Evolutionary conservation across 2,113 vertebrate genomes (phyloP).

Genomic region (Aythya baeri): DNA sequence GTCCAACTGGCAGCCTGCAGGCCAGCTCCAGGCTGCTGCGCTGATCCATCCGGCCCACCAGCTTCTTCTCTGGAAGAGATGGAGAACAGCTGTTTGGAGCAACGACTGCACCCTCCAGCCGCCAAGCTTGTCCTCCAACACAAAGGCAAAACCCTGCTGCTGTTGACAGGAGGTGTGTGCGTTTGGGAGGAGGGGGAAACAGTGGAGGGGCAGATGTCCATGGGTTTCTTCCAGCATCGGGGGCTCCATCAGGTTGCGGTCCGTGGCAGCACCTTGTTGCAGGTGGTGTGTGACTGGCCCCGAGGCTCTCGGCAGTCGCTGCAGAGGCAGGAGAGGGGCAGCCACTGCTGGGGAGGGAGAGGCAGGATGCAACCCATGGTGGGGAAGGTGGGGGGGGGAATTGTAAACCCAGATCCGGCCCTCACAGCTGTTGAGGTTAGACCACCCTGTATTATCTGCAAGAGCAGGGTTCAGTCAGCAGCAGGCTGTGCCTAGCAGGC

Average conservation of each 20-base stretch:
- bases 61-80: not conserved
- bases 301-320: not conserved
- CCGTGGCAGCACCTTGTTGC: not conserved
- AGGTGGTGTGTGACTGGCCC: not conserved
- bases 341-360: not conserved
- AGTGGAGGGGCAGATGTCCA: not conserved
- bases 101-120: not conserved
- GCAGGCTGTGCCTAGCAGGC: not conserved
- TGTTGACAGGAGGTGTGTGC: not conserved
- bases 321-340: not conserved
- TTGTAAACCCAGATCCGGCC: not conserved
- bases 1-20: not conserved
- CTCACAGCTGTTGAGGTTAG: not conserved
- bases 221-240: accelerated
- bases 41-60: accelerated
- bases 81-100: not conserved
- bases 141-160: not conserved
- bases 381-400: not conserved
- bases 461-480: not conserved
- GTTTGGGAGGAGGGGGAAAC: not conserved
- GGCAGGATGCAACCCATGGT: not conserved
- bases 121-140: not conserved
- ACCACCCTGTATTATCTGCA: not conserved
- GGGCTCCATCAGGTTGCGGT: accelerated
- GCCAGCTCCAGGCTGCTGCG: not conserved